Evolutionary conservation across 2,888 invertebrate genomes (phyloP).

Genomic region (Harmothoe impar): DNA sequence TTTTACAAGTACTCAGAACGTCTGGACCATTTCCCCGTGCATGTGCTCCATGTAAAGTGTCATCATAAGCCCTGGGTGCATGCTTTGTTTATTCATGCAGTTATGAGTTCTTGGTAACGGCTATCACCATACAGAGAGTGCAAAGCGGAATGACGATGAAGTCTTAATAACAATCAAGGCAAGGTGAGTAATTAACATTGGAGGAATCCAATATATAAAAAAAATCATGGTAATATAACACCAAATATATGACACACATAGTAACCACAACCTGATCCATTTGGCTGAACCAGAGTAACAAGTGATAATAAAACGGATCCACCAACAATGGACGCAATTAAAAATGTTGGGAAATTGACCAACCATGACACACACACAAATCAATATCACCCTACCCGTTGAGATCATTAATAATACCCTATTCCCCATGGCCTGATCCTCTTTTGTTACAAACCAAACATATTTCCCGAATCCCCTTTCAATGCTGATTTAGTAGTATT

Average conservation of each 20-base stretch:
- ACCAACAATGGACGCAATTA: neutral
- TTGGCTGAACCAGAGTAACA: constrained; percentile 7
- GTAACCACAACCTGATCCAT: neutral
- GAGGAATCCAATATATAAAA: neutral
- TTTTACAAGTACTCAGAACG: neutral
- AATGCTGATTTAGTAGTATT: constrained; percentile 2
- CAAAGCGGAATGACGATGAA: constrained; percentile 26
- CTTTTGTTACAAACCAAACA: neutral
- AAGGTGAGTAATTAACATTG: constrained; percentile 6
- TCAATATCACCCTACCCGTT: neutral
- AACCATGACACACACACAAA: neutral
- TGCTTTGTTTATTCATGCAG: constrained; percentile 26
- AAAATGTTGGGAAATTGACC: constrained; percentile 11
- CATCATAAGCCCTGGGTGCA: constrained; percentile 27
- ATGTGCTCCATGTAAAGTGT: constrained; percentile 8
- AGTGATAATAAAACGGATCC: constrained; percentile 18
- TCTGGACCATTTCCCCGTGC: constrained; percentile 39
- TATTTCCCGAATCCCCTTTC: neutral
- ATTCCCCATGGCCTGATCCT: neutral
- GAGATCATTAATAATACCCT: neutral
- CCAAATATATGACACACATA: constrained; percentile 6
- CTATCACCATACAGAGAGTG: constrained; percentile 14
- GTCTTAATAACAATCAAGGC: constrained; percentile 32
- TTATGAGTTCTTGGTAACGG: constrained; percentile 15
- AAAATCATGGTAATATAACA: constrained; percentile 22